Evolutionary conservation across 2,113 vertebrate species (phyloP), one percentile per base, ranked within the genome.

Genomic region (Halichoeres trimaculatus): DNA sequence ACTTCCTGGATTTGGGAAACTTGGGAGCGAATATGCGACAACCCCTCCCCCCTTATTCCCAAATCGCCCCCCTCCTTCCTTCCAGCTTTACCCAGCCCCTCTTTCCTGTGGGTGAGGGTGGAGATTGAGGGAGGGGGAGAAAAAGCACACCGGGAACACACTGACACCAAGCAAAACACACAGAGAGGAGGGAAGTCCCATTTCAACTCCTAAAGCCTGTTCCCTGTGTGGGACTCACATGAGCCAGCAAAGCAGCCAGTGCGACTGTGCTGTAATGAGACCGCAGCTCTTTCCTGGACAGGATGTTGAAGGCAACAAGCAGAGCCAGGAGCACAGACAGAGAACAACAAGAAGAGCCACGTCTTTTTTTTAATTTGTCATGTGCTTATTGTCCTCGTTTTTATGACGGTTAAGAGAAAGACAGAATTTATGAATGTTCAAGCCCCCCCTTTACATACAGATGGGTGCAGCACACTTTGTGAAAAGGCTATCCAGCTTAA

Each of bases 21-120:
- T 81, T 79, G 63, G 76, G 74, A 83, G 34, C 5, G 1, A 71
- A 10, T 51, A 24, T 62, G 62, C 40, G n/a, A 20, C 23, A 63
- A 77, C 19, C 59, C 77, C 67, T 52, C 75, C 76, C 77, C 71
- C 65, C 19, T n/a, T 19, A 36, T 23, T 66, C 63, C 71, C 67
- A 56, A 24, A 65, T 36, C 30, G 0, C 41, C 43, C 26, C 50
- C 41, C 30, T 36, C 8, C 16, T 26, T 51, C 48, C 34, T 48
- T 57, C 23, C 51, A 16, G 20, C 43, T 41, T 60, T 17, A 66
- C 61, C 20, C 60, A 56, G 62, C 45, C 78, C 59, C 80, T 79
- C 76, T 82, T 90, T 90, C 89, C 89, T 88, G 85, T 89, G 89
- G 85, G 85, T 78, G 89, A 87, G 76, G 75, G 45, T 8, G 78